A percentile compares a stretch with the other conserved stretches of the same genome.
Conservation (phyloP, 2,888 invertebrate genomes). For the Coenonympha glycerion region DNA sequence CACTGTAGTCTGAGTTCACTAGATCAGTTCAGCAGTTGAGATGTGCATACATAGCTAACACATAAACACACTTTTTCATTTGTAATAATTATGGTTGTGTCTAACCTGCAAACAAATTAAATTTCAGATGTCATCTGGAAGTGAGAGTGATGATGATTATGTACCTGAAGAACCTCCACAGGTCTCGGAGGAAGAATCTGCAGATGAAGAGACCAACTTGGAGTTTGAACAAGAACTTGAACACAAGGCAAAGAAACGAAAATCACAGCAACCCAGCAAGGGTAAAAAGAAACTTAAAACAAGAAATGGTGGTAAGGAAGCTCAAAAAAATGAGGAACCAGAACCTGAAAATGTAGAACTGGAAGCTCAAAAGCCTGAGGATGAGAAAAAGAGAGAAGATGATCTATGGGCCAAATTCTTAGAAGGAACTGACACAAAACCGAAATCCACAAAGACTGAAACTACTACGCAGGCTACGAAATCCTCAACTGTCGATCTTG, state of each 20-base stretch:
- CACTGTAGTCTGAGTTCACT: no score
- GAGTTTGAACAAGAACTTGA: conserved; percentile 71
- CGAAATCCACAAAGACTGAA: conserved; percentile 38
- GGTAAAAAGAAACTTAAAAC: conserved; percentile 48
- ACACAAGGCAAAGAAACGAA: conserved; percentile 53
- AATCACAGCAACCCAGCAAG: conserved; percentile 38
- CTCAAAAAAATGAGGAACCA: conserved; percentile 22
- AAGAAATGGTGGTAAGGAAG: conserved; percentile 34
- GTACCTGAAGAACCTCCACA: conserved; percentile 79
- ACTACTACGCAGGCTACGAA: conserved; percentile 4
- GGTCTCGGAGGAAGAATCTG: conserved; percentile 81
- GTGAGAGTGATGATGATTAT: conserved; percentile 88
- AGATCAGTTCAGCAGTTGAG: no score
- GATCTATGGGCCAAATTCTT: conserved; percentile 87
- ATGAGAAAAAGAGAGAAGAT: conserved; percentile 82
- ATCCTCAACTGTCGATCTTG: neutral
- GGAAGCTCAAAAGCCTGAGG: conserved; percentile 68
- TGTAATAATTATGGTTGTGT: neutral
- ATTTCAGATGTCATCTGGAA: conserved; percentile 77
- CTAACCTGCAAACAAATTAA: neutral
- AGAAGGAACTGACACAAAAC: conserved; percentile 78
- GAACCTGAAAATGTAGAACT: conserved; percentile 43
- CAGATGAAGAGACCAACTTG: conserved; percentile 76
- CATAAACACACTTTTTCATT: no score
- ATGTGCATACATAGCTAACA: no score